Conservation (phyloP, 2,888 invertebrate species). For the Spodoptera exigua region DNA sequence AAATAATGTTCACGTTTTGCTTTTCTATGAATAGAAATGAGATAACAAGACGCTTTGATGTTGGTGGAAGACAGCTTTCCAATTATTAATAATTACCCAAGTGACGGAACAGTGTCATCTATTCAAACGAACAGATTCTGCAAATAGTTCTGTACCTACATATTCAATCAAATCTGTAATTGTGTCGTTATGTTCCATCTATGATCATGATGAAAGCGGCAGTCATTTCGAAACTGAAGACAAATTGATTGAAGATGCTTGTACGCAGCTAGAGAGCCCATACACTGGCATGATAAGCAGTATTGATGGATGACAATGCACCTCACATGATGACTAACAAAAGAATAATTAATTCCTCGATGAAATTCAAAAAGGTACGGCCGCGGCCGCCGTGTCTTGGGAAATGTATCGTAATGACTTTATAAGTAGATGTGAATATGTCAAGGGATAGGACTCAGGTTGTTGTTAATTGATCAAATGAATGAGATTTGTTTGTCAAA, state of each 20-base stretch:
- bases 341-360: constrained; percentile 85
- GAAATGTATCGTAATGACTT: constrained; percentile 70
- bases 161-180: constrained; percentile 49
- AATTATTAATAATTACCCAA: constrained; percentile 17
- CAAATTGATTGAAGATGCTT: constrained; percentile 79
- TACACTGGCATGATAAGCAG: constrained; percentile 80
- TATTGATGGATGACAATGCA: constrained; percentile 84
- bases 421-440: constrained; percentile 58
- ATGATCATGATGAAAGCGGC: constrained; percentile 75
- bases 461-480: constrained; percentile 25
- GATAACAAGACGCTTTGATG: constrained; percentile 11
- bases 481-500: constrained; percentile 4
- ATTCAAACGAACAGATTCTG: constrained; percentile 16
- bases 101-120: constrained; percentile 3
- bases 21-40: constrained; percentile 19
- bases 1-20: constrained; percentile 31
- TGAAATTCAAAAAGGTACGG: constrained; percentile 76
- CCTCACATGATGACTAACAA: constrained; percentile 75
- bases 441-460: constrained; percentile 44
- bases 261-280: constrained; percentile 67
- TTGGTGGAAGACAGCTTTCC: constrained; percentile 15
- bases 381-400: constrained; percentile 65
- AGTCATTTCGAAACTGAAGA: constrained; percentile 76
- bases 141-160: constrained; percentile 30
- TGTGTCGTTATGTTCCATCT: constrained; percentile 51